Percentiles rank a stretch among this genome's conserved stretches.
Evolutionary conservation across 2,888 invertebrate genomes (phyloP).

Genomic region (Rhodophaea formosa): DNA sequence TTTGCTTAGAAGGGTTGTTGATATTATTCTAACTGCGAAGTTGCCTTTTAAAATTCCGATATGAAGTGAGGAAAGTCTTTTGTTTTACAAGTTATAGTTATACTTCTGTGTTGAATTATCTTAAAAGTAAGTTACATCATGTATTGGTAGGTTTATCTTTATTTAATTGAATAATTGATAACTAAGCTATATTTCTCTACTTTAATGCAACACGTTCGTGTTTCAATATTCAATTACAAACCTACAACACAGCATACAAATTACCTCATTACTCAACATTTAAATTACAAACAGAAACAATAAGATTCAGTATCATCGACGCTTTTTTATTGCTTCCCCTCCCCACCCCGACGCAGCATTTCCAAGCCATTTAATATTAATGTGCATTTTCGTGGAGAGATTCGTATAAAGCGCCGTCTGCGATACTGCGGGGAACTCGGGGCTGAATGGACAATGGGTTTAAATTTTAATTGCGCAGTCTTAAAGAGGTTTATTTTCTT

Average conservation of each 20-base stretch:
- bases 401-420: slow-evolving; percentile 77
- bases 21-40: background rate
- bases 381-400: slow-evolving; percentile 81
- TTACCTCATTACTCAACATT: slow-evolving; percentile 21
- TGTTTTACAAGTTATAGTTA: background rate
- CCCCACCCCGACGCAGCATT: slow-evolving; percentile 72
- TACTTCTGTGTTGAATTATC: too few species aligned
- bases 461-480: slow-evolving; percentile 64
- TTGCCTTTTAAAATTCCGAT: background rate
- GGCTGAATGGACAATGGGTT: slow-evolving; percentile 64
- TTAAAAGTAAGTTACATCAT: too few species aligned
- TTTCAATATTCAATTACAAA: background rate
- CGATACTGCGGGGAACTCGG: slow-evolving; percentile 67
- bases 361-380: slow-evolving; percentile 83
- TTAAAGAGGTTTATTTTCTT: slow-evolving; percentile 5
- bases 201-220: background rate
- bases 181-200: too few species aligned
- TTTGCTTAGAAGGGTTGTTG: slow-evolving; percentile 5
- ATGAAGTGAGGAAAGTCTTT: background rate
- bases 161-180: too few species aligned
- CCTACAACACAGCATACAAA: background rate
- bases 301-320: slow-evolving; percentile 67
- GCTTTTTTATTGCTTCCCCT: slow-evolving; percentile 69
- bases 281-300: slow-evolving; percentile 42
- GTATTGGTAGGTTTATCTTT: too few species aligned